A percentile compares a stretch with the other conserved stretches of the same genome.
Conservation (phyloP, 1,140 invertebrate genomes). For the Oedothorax gibbosus region DNA sequence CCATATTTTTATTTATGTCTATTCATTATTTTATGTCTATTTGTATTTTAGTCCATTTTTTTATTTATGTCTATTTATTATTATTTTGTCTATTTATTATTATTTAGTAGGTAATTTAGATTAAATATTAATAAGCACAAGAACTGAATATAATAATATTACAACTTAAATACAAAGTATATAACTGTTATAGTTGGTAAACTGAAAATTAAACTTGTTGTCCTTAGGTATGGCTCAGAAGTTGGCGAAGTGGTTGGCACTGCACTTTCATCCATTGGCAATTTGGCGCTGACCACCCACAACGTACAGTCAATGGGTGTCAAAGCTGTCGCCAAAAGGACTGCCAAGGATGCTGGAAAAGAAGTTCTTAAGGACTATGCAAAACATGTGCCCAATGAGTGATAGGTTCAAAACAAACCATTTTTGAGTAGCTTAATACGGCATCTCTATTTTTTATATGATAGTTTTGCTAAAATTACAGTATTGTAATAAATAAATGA, state of each 20-base stretch:
- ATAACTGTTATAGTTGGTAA: not conserved
- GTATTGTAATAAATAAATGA: too few species aligned
- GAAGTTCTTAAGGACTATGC: slow-evolving; percentile 71
- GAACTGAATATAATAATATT: too few species aligned
- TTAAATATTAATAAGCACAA: too few species aligned
- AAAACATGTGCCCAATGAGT: not conserved
- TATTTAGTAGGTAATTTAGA: too few species aligned
- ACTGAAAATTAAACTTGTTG: slow-evolving; percentile 8
- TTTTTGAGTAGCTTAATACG: too few species aligned
- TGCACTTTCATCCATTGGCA: slow-evolving; percentile 76
- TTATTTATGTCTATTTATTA: not conserved
- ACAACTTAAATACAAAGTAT: too few species aligned
- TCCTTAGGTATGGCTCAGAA: slow-evolving; percentile 74
- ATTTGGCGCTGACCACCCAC: slow-evolving; percentile 73
- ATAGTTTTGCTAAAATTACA: too few species aligned
- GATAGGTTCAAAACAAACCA: too few species aligned
- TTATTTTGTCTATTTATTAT: not conserved
- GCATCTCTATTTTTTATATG: too few species aligned
- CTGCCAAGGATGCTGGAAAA: slow-evolving; percentile 77
- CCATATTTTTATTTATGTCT: not conserved
- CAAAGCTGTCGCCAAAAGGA: slow-evolving; percentile 75
- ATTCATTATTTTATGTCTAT: not conserved
- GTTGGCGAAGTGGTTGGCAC: slow-evolving; percentile 74
- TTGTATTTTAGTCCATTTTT: not conserved
- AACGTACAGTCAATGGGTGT: slow-evolving; percentile 75